Evolutionary conservation across 2,888 invertebrate species (phyloP).

Genomic region (Heliconius cydno): DNA sequence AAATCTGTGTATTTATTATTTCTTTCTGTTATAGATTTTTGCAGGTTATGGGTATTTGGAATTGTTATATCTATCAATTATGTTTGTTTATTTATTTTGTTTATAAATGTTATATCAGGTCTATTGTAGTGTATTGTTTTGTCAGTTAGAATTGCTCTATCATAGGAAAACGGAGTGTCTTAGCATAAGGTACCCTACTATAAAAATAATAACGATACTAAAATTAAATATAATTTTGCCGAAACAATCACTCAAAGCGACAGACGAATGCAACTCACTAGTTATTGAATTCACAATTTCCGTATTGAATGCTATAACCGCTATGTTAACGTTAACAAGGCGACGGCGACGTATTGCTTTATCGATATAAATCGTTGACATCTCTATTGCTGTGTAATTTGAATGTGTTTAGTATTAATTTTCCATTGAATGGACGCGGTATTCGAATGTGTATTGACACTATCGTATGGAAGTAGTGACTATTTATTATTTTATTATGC

Average conservation of each 20-base stretch:
- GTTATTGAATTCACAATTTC: constrained; percentile 40
- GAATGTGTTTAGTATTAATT: constrained; percentile 42
- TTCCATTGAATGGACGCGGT: constrained; percentile 32
- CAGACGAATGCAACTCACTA: constrained; percentile 43
- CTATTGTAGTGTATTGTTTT: no score
- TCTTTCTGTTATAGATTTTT: no score
- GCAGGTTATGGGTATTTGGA: no score
- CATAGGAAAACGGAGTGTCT: no score
- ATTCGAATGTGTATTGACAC: constrained; percentile 25
- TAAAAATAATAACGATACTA: background rate
- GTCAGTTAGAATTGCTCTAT: no score
- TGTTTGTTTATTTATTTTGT: no score
- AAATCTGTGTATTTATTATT: no score
- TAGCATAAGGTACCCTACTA: no score
- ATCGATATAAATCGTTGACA: constrained; percentile 49
- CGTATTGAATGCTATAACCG: constrained; percentile 51
- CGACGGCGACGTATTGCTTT: constrained; percentile 48
- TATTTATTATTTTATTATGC: background rate
- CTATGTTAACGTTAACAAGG: constrained; percentile 54
- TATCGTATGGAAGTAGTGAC: background rate
- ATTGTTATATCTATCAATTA: no score
- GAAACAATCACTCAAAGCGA: no score
- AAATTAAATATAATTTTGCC: background rate
- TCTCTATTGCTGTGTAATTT: constrained; percentile 48
- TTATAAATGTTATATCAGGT: no score